Base-by-base conservation (phyloP, 2,888 invertebrate genomes). In the Chironomus riparius region DNA sequence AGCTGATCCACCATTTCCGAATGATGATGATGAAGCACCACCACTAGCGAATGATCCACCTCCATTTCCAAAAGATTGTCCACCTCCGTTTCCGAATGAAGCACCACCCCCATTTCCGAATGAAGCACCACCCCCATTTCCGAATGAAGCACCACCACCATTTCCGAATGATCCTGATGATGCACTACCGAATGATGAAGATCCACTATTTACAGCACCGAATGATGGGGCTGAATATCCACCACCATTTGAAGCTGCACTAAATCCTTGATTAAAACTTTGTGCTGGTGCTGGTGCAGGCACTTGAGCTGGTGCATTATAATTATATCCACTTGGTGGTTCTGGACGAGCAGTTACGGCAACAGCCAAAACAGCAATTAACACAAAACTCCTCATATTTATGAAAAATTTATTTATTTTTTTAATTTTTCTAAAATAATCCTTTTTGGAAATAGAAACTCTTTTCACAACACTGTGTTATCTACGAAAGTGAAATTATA, bases 401-500 rank as follows among this genome's bases (percentile, higher is more conserved):
- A 15, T 68, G 4, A 65, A 50, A n/a, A 48, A 12, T 50, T 50
- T 50, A 50, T 50, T 48, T n/a, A 62, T 62, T 62, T 22, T 62
- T 21, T 48, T 48, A 4, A 48, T 7, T 12, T 2, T 4, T 47
- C 13, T 7, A 48, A 48, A n/a, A 12, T 13, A 48, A 48, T n/a
- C 12, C n/a, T 48, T n/a, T n/a, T 48, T 48, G 12, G 38, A 38
- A 38, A 38, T 50, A 50, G 15, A 50, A 15, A 50, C 56, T 65
- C 10, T 24, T 10, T 24, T 12, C 56, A 18, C 12, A 21, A 62
- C 15, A 62, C 6, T 24, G 15, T 50, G 61, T 72, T 28, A 38
- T 22, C 72, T n/a, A 50, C n/a, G 24, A 62, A 72, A 72, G 72
- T 62, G 62, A 72, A 72, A 62, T 61, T 62, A 72, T 47, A 72